phyloP scores from a whole-genome alignment of 2,797 vertebrate species.

The Orientallactaga sibirica region DNA sequence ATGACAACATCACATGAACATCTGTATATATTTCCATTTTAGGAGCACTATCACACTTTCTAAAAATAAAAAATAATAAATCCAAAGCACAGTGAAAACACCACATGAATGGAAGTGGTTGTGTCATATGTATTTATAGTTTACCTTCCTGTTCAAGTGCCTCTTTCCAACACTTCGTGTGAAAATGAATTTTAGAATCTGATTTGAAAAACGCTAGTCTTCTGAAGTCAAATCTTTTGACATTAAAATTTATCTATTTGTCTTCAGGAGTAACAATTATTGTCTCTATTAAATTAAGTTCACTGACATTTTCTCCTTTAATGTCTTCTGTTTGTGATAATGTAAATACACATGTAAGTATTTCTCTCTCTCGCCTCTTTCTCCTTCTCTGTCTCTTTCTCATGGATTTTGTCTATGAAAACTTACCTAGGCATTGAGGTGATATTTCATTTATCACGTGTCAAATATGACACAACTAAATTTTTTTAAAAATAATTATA shows the following conservation, averaged over 20 bases:
- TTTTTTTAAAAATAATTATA: not conserved
- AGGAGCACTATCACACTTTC: slow-evolving; percentile 54
- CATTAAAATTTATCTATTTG: not conserved
- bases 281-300: slow-evolving; percentile 37
- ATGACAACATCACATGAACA: slow-evolving; percentile 59
- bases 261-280: not conserved
- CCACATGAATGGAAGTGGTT: not conserved
- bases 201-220: not conserved
- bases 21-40: slow-evolving; percentile 68
- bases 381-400: not conserved
- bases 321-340: not conserved
- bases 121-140: slow-evolving; percentile 22
- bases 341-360: not conserved
- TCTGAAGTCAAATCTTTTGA: not conserved
- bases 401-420: not conserved
- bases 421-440: not conserved
- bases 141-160: not conserved
- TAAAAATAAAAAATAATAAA: slow-evolving; percentile 50
- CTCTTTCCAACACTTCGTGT: not conserved
- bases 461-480: not conserved
- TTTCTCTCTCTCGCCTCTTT: not conserved
- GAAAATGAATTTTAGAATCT: slow-evolving; percentile 26
- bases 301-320: not conserved
- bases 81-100: slow-evolving; percentile 14
- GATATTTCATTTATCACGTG: not conserved